A percentile compares a stretch with the other conserved stretches of the same genome.
phyloP scores from a whole-genome alignment of 2,888 invertebrate genomes.

The Eristalinus sepulchralis region DNA sequence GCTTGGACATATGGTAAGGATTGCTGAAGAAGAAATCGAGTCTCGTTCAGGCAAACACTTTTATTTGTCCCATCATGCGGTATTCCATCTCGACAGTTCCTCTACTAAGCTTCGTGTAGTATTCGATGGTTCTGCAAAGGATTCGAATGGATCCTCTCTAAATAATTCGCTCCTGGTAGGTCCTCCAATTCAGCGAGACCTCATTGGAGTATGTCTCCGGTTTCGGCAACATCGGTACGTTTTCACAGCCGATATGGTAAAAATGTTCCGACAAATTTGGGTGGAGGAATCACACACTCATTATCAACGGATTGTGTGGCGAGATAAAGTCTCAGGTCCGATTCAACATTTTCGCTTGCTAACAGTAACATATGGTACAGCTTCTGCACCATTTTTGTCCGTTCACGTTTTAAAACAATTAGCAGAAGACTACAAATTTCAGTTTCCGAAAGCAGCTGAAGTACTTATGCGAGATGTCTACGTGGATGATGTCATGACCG shows the following conservation, averaged over 20 bases:
- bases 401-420: too few relatives aligned
- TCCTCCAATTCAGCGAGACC: too few relatives aligned
- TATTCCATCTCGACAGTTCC: slow-evolving; percentile 52
- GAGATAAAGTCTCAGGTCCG: slow-evolving; percentile 15
- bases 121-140: slow-evolving; percentile 47
- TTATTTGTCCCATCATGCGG: too few relatives aligned
- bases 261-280: slow-evolving; percentile 51
- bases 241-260: slow-evolving; percentile 21
- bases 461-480: too few relatives aligned
- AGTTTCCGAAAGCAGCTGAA: too few relatives aligned
- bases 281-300: slow-evolving; percentile 1
- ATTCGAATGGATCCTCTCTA: too few relatives aligned
- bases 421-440: too few relatives aligned
- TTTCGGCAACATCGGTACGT: slow-evolving; percentile 52
- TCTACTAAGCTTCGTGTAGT: slow-evolving; percentile 16
- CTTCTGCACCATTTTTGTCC: too few relatives aligned
- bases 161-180: too few relatives aligned
- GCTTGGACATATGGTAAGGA: background rate
- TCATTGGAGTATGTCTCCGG: slow-evolving; percentile 52
- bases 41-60: too few relatives aligned
- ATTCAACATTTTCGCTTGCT: slow-evolving; percentile 21
- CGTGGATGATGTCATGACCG: too few relatives aligned
- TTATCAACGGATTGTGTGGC: slow-evolving; percentile 41
- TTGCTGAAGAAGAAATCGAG: background rate
- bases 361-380: too few relatives aligned